A percentile compares a stretch with the other conserved stretches of the same genome.
Conservation (phyloP, 2,113 vertebrate species). For the Tiliqua scincoides region DNA sequence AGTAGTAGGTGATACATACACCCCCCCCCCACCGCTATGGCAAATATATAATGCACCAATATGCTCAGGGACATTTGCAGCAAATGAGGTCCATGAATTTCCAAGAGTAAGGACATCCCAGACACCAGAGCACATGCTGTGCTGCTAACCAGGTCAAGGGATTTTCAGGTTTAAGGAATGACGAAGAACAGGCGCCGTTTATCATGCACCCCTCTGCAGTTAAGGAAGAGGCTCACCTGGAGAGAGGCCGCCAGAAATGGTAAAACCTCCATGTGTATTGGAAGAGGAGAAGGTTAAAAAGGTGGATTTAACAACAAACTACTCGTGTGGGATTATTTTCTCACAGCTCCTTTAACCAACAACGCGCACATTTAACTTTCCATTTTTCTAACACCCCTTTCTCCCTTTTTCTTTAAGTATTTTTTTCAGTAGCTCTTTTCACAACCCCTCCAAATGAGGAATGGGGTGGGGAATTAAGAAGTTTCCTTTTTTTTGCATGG, state of each 20-base stretch:
- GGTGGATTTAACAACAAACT: background rate
- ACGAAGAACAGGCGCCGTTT: background rate
- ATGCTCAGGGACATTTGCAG: constrained; percentile 1
- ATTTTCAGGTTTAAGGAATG: background rate
- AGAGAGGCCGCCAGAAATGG: background rate
- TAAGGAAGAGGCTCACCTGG: constrained; percentile 1
- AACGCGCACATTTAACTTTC: background rate
- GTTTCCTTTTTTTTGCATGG: background rate
- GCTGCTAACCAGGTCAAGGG: background rate
- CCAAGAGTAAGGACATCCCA: background rate
- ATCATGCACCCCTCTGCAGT: background rate
- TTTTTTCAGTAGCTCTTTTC: background rate
- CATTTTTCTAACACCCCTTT: background rate
- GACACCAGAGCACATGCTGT: background rate
- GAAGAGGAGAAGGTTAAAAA: background rate
- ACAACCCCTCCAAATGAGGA: background rate
- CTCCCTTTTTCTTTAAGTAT: background rate
- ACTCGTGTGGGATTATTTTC: background rate
- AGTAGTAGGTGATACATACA: background rate
- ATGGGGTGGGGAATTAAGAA: background rate
- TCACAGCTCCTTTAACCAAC: background rate
- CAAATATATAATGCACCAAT: background rate
- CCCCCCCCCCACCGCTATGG: background rate
- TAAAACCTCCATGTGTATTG: background rate
- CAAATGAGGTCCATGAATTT: background rate